Evolutionary conservation across 2,888 invertebrate genomes (phyloP).

Genomic region (Sinotaia quadrata): DNA sequence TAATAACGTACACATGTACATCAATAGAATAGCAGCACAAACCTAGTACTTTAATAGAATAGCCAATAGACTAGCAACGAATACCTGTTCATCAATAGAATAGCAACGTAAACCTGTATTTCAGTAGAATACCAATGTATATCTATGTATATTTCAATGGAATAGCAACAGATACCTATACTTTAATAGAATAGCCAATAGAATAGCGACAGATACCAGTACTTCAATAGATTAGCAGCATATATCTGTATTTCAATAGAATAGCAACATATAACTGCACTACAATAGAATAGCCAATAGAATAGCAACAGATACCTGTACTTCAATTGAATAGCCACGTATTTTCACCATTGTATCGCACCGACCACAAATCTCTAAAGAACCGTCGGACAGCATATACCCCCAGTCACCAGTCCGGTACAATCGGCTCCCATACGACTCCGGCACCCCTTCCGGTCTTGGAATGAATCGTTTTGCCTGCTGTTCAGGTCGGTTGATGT

Average conservation of each 20-base stretch:
- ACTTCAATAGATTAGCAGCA: too few relatives aligned
- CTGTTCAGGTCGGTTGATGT: slow-evolving; percentile 71
- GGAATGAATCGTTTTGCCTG: slow-evolving; percentile 64
- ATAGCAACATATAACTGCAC: not conserved
- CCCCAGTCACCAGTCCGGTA: slow-evolving; percentile 73
- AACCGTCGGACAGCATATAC: slow-evolving; percentile 71
- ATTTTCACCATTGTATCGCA: slow-evolving; percentile 73
- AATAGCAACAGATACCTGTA: slow-evolving; percentile 59
- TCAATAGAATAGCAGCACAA: too few relatives aligned
- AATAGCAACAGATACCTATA: too few relatives aligned
- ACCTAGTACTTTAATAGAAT: too few relatives aligned
- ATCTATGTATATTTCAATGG: too few relatives aligned
- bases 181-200: not conserved
- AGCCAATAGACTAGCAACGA: too few relatives aligned
- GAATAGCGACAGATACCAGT: too few relatives aligned
- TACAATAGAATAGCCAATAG: not conserved
- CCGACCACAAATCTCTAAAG: slow-evolving; percentile 73
- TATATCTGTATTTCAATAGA: too few relatives aligned
- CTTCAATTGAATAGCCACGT: slow-evolving; percentile 73
- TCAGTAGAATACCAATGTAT: too few relatives aligned
- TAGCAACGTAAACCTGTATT: too few relatives aligned
- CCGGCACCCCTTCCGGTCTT: slow-evolving; percentile 51
- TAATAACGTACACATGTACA: too few relatives aligned
- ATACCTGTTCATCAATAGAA: too few relatives aligned
- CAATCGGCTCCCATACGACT: slow-evolving; percentile 47